These are phyloP conservation scores for Sigmodon hispidus DNA, from an alignment of 2,113 vertebrate species.

Conservation along the genomic window DNA sequence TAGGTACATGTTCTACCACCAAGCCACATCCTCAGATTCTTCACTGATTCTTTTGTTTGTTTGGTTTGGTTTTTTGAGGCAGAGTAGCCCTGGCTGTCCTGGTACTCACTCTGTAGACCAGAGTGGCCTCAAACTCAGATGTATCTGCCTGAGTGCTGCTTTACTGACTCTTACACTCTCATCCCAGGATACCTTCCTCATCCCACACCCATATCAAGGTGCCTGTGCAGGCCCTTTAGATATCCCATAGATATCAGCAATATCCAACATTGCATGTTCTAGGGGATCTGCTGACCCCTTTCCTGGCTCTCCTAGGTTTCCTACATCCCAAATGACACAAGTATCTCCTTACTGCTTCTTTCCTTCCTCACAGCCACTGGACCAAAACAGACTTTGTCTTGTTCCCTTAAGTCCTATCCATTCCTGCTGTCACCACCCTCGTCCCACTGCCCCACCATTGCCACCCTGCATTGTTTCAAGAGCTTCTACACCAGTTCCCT, in stretches of 20 bases:
- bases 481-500: background rate
- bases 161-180: background rate
- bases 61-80: background rate
- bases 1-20: background rate
- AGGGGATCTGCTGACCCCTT: background rate
- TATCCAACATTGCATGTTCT: background rate
- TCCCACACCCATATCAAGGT: background rate
- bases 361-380: background rate
- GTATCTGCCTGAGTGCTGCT: background rate
- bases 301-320: background rate
- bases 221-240: background rate
- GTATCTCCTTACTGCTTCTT: background rate
- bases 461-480: background rate
- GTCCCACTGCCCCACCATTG: background rate
- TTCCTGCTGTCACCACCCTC: background rate
- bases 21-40: background rate
- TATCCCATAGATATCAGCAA: background rate
- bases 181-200: background rate
- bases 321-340: background rate
- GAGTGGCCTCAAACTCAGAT: background rate
- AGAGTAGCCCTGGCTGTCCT: background rate
- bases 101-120: background rate
- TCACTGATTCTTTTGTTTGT: background rate
- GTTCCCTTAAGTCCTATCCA: background rate
- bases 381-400: background rate